Evolutionary conservation across 2,113 vertebrate species (phyloP), one percentile per base, ranked within the genome.

Genomic region (Romanogobio albipinnatus): DNA sequence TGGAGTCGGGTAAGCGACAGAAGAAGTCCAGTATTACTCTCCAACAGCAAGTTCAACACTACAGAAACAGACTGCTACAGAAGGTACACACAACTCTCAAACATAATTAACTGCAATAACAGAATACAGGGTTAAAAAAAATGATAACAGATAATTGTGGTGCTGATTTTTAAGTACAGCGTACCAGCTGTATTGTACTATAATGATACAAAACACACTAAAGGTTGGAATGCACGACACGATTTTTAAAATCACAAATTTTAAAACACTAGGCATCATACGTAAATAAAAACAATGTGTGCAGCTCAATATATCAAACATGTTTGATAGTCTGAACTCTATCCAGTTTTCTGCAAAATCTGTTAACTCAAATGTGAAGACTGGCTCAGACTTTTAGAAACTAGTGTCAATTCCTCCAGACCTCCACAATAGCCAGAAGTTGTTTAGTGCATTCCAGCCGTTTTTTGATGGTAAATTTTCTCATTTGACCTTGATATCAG

Each of bases 41-140:
- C 2, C 94, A 94, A 17, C 91, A 96, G 36, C 94, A 96, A 82
- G 93, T 96, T 87, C 93, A 94, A 45, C 91, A 93, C 71, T 95
- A 95, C 89, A 94, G 95, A 87, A 95, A 94, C 87, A 94, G 94
- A 81, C 93, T 96, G 51, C 90, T 95, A 4, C 93, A 95, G 89
- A 95, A 94, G 93, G 95, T 95, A 76, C 5, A 74, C 17, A n/a
- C 19, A 33, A 80, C 66, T 61, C 51, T 26, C 73, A 59, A 56
- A 58, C 26, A 36, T 68, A 36, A 68, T 36, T 14, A 33, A 8
- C 29, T 36, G 64, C 26, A 33, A 56, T 17, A 56, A 56, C 2
- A 7, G 11, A 15, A 19, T 68, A 59, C 9, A 61, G 1, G 58
- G 22, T 61, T 61, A 24, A 24, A n/a, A 19, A 33, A 9, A 29